These are phyloP conservation scores for Trimorus sp. DNA, from an alignment of 2,888 invertebrate species.

Conservation along the genomic window DNA sequence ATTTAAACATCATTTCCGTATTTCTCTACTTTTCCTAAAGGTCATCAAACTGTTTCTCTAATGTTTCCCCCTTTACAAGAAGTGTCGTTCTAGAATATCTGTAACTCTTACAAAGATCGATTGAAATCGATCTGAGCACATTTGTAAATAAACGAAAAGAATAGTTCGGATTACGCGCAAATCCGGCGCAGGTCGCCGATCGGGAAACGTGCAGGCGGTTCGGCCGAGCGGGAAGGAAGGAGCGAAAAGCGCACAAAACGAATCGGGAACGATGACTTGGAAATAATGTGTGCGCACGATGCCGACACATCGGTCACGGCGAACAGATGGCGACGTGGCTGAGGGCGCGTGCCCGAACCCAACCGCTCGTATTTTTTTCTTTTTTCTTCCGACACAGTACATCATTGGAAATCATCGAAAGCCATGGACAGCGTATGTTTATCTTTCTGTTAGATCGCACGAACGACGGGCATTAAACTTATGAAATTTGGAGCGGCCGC, in stretches of 20 bases:
- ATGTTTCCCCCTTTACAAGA: no score
- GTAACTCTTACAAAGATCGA: no score
- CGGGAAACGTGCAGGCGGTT: constrained; percentile 44
- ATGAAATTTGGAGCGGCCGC: constrained; percentile 16
- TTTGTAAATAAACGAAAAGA: no score
- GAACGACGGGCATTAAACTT: constrained; percentile 21
- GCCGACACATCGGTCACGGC: constrained; percentile 38
- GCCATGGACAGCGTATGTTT: constrained; percentile 44
- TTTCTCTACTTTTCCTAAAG: no score
- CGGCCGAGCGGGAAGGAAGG: constrained; percentile 30
- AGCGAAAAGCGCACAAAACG: constrained; percentile 27
- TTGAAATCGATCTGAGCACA: no score
- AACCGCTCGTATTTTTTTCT: constrained; percentile 41
- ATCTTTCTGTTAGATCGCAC: constrained; percentile 40
- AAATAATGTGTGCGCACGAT: constrained; percentile 56
- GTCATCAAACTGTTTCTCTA: no score
- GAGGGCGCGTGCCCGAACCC: constrained; percentile 56
- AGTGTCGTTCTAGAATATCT: no score
- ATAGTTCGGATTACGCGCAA: no score
- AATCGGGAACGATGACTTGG: constrained; percentile 54
- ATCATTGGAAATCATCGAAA: constrained; percentile 61
- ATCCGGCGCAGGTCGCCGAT: background rate
- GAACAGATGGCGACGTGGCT: constrained; percentile 57
- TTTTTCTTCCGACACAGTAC: constrained; percentile 49
- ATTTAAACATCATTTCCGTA: no score